These are phyloP conservation scores for Zelleria hepariella DNA, from an alignment of 2,888 invertebrate species.

Conservation along the genomic window DNA sequence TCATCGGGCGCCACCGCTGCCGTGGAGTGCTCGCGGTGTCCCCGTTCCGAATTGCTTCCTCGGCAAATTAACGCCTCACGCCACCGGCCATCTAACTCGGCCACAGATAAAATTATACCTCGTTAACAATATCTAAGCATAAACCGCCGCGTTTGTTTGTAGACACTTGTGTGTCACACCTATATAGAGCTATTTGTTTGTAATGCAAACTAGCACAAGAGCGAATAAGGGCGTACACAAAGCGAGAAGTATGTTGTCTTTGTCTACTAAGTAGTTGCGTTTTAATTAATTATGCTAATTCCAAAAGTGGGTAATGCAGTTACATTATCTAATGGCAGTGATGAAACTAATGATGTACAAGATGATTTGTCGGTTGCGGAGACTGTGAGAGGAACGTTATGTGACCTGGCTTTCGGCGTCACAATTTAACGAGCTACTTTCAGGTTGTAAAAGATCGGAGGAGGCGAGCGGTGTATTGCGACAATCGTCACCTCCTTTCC, in stretches of 20 bases:
- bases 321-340: background rate
- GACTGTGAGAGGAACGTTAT: constrained; percentile 29
- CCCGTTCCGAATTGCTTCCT: constrained; percentile 59
- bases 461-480: constrained; percentile 26
- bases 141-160: background rate
- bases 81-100: constrained; percentile 33
- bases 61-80: constrained; percentile 51
- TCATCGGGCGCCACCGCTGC: constrained; percentile 25
- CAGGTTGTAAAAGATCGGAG: constrained; percentile 41
- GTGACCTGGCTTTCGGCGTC: constrained; percentile 40
- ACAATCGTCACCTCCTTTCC: constrained; percentile 26
- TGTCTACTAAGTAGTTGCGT: background rate
- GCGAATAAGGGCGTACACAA: background rate
- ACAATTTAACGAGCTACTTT: constrained; percentile 53
- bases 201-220: background rate
- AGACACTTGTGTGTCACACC: background rate
- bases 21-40: constrained; percentile 24
- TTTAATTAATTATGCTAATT: background rate
- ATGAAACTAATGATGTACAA: background rate
- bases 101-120: constrained; percentile 25
- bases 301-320: background rate
- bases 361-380: background rate
- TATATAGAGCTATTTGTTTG: background rate
- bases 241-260: background rate
- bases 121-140: constrained; percentile 7